Evolutionary conservation across 2,888 invertebrate genomes (phyloP), one percentile per base, ranked within the genome.

Genomic region (Eristalis arbustorum): DNA sequence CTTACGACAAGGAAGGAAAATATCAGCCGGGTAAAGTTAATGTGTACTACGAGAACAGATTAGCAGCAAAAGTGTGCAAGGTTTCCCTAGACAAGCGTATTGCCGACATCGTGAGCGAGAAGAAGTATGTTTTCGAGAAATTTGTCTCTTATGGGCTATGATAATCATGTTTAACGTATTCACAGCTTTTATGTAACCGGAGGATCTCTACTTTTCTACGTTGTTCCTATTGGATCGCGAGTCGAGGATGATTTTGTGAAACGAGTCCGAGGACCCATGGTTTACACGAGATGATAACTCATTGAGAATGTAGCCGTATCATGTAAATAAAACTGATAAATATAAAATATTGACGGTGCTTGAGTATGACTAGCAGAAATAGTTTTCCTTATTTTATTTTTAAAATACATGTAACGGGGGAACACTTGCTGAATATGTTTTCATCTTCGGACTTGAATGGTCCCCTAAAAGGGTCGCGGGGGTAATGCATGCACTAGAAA

Each of bases 21-120:
- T 98, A 97, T 91, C 94, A 91, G 66, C 90, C 93, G 8, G 92
- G 94, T 0, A 94, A 93, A 75, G 90, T 97, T 1, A 94, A 95
- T 91, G 93, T 97, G 1, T 97, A 97, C 90, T 97, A 95, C 90
- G 96, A 97, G 92, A 96, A 96, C 72, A 92, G 93, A 73, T 94
- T 95, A 88, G 94, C 94, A 85, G 94, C 93, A 61, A 92, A 93
- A 90, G 93, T 96, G 0, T 94, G 95, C 90, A 93, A 94, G 84
- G 93, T 96, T 2, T 92, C 95, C 89, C 89, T 94, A 0, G 91
- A 92, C 0, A 93, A 93, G 88, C 94, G 94, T 1, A 93, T 97
- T 3, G 92, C 93, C 1, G 94, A 95, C 75, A 93, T 96, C 88
- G 90, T 97, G 49, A 92, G 93, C 81, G 92, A 93, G 69, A 93